phyloP scores from a whole-genome alignment of 2,797 vertebrate species.

The Tapera naevia region DNA sequence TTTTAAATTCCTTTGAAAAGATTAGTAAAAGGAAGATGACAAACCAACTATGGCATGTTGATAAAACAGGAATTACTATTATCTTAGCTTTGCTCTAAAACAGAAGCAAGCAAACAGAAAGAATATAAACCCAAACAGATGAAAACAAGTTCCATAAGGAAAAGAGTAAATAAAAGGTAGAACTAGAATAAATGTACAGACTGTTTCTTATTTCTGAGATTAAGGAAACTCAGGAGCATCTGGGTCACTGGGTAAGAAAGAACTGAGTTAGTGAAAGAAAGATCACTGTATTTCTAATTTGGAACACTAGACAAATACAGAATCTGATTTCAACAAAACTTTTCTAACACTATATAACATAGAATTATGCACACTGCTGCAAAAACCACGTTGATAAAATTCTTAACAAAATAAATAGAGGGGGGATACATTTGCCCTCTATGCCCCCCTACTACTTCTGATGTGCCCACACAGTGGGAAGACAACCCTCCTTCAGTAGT shows the following conservation, averaged over 20 bases:
- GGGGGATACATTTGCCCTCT: neutral
- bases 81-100: neutral
- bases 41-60: neutral
- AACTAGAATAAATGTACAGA: neutral
- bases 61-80: neutral
- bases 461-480: neutral
- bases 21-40: neutral
- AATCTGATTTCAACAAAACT: neutral
- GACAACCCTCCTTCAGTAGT: neutral
- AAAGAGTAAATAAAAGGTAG: neutral
- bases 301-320: neutral
- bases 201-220: neutral
- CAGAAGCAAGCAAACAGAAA: neutral
- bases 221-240: neutral
- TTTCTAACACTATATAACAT: neutral
- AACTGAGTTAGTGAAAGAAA: neutral
- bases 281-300: neutral
- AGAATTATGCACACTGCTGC: neutral
- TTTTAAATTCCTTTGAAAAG: neutral
- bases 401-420: neutral
- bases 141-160: neutral
- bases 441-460: neutral
- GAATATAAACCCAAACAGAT: neutral
- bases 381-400: neutral
- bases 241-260: conserved; percentile 20